These are phyloP conservation scores for Siniperca knerii DNA, from an alignment of 2,113 vertebrate species.

Conservation along the genomic window DNA sequence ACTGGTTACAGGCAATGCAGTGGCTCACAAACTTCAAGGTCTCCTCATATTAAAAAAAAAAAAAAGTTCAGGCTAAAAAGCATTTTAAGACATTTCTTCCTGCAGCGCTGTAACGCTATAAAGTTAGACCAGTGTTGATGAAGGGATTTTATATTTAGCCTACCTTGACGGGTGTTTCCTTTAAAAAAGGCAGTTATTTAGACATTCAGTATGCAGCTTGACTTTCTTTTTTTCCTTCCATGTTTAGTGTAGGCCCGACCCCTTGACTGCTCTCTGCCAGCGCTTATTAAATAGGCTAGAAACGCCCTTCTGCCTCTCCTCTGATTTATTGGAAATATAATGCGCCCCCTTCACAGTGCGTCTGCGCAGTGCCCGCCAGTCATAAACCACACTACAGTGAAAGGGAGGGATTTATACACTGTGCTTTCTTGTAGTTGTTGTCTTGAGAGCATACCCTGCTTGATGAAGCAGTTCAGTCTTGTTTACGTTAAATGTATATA, in stretches of 20 bases:
- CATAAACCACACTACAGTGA: neutral
- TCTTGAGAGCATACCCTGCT: neutral
- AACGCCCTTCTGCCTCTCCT: constrained; percentile 58
- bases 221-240: constrained; percentile 33
- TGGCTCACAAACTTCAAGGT: neutral
- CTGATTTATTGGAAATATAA: neutral
- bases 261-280: constrained; percentile 15
- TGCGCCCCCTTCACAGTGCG: constrained; percentile 14
- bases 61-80: neutral
- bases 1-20: neutral
- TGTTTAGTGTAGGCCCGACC: constrained; percentile 33
- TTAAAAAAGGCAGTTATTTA: constrained; percentile 1
- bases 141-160: constrained; percentile 23
- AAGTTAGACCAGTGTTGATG: neutral
- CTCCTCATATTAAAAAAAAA: neutral
- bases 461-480: neutral
- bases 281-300: constrained; percentile 5
- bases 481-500: neutral
- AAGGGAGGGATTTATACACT: neutral
- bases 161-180: constrained; percentile 36
- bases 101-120: neutral
- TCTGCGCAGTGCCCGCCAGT: constrained; percentile 42
- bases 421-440: neutral
- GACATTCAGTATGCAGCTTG: constrained; percentile 21
- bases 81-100: neutral